Conservation (phyloP, 1,140 invertebrate genomes). For the Helicoverpa armigera region DNA sequence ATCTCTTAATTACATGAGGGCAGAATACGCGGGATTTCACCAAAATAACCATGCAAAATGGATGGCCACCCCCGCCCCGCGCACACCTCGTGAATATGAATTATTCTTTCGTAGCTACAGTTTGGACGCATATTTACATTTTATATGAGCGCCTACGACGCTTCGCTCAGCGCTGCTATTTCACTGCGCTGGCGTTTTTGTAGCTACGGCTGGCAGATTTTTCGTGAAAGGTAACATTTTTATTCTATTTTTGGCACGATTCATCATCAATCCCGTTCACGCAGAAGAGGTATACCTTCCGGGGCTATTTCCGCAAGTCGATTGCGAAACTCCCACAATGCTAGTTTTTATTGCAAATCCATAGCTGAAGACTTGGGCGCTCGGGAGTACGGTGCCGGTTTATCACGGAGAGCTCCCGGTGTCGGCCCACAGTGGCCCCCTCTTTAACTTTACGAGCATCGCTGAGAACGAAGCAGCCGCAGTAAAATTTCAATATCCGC, state of each 20-base stretch:
- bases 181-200: constrained; percentile 52
- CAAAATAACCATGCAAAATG: constrained; percentile 70
- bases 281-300: constrained; percentile 36
- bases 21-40: constrained; percentile 61
- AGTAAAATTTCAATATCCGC: constrained; percentile 70
- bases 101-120: constrained; percentile 68
- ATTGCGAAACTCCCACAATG: constrained; percentile 36
- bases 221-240: constrained; percentile 31
- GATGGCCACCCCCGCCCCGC: constrained; percentile 55
- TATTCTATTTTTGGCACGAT: constrained; percentile 39
- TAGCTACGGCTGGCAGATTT: constrained; percentile 38
- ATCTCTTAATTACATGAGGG: constrained; percentile 74
- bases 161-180: constrained; percentile 47
- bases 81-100: constrained; percentile 64
- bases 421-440: neutral
- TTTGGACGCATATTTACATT: constrained; percentile 65
- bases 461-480: constrained; percentile 47
- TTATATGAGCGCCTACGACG: constrained; percentile 56
- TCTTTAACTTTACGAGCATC: constrained; percentile 52
- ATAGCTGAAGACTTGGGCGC: constrained; percentile 47
- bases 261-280: constrained; percentile 46
- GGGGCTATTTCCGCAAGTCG: constrained; percentile 20
- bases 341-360: constrained; percentile 53
- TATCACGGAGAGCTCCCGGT: constrained; percentile 37
- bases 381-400: constrained; percentile 42